Base-by-base conservation (phyloP, 2,113 vertebrate species). In the Crotalus helleri region DNA sequence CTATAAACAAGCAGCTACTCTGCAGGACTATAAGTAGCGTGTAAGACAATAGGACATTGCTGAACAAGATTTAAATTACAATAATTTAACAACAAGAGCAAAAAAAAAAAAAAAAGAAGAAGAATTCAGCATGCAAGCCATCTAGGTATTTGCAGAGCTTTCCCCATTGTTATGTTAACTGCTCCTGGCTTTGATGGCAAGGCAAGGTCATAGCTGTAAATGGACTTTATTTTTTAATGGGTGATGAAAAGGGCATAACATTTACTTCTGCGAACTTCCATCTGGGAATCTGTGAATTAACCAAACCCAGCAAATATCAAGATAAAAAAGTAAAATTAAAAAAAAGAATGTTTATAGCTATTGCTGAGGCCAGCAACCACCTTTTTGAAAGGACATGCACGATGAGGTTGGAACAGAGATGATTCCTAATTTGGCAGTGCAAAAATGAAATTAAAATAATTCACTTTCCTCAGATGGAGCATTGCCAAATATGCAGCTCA, bases 231-330 rank as follows among this genome's bases (percentile, higher is more conserved):
- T 90, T 88, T 39, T 93, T 92, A 59, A 91, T 54, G 58, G n/a
- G 0, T 26, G 91, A 81, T 95, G 95, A 93, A 95, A 96, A 97
- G 97, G 97, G 94, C 95, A 90, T 58, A 95, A 89, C 95, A 95
- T 96, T 96, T 95, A 54, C 85, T 94, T 94, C 3, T 94, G 92
- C 85, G 93, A 91, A 91, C 89, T 59, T 92, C 92, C 87, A 87
- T 64, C 15, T 57, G 49, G 85, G 90, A 93, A 88, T 87, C 58
- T 81, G 93, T 53, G 92, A 93, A 89, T 93, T 85, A 95, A 93
- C 90, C 44, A 51, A 51, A 86, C 81, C 10, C 13, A 61, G 93
- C 93, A 96, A 97, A 96, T 96, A 96, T 12, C 95, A 97, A 95
- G 92, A 92, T 92, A 90, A 89, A 85, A 64, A n/a, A 85, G 26